Conservation (phyloP, 2,797 vertebrate species). For the Phrynocephalus guinanensis region DNA sequence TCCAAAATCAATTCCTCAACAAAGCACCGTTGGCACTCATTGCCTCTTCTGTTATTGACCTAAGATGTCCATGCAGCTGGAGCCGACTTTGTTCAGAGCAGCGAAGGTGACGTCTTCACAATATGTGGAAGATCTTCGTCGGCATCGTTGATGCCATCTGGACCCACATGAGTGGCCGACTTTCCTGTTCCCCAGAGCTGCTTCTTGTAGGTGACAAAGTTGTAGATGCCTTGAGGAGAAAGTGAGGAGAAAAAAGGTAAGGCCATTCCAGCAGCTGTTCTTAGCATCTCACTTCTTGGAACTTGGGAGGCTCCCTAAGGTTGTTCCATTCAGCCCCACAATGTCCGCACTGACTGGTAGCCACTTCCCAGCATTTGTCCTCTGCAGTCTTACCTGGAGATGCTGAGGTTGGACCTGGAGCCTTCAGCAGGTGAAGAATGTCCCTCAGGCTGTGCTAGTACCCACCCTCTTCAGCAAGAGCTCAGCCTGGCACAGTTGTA, state of each 20-base stretch:
- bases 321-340: no score
- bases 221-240: background rate
- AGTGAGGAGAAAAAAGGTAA: background rate
- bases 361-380: no score
- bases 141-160: background rate
- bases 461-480: background rate
- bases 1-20: background rate
- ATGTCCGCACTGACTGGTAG: no score
- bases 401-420: no score
- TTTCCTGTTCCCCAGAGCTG: background rate
- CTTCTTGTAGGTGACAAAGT: conserved; percentile 18
- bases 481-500: background rate
- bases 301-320: no score
- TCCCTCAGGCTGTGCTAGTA: no score
- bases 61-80: background rate
- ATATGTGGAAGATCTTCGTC: background rate
- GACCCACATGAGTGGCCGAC: background rate
- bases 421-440: no score
- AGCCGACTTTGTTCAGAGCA: background rate
- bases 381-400: no score
- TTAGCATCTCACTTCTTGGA: background rate
- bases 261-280: background rate
- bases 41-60: no score
- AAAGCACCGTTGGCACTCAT: no score
- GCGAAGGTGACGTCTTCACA: rapidly evolving